A percentile compares a stretch with the other conserved stretches of the same genome.
Conservation (phyloP, 2,888 invertebrate genomes). For the Drosophila macrospina region DNA sequence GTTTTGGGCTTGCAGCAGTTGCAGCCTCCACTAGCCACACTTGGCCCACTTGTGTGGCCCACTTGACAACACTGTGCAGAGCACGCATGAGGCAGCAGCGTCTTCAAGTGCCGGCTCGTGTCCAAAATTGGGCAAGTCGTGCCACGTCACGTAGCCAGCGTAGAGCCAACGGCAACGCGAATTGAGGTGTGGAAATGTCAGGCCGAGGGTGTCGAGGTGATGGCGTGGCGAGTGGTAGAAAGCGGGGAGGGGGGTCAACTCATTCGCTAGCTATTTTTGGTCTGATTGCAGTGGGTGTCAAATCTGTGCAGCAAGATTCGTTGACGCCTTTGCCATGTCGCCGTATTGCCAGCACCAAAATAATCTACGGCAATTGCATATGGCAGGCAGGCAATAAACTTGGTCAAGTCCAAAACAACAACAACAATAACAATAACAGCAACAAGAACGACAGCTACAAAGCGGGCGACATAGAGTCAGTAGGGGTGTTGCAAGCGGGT, state of each 20-base stretch:
- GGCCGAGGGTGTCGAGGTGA: neutral
- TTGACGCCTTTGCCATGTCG: constrained; percentile 66
- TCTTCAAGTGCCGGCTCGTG: constrained; percentile 59
- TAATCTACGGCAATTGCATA: constrained; percentile 81
- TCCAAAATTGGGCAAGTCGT: constrained; percentile 70
- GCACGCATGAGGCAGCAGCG: constrained; percentile 22
- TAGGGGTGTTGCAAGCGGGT: neutral
- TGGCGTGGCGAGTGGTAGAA: too few species aligned
- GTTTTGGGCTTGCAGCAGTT: constrained; percentile 12
- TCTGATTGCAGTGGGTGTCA: constrained; percentile 47
- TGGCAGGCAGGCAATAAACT: constrained; percentile 79
- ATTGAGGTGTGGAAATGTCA: neutral
- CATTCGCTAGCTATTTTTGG: constrained; percentile 30
- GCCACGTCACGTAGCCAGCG: constrained; percentile 69
- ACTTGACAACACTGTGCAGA: constrained; percentile 46
- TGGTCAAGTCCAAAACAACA: constrained; percentile 75
- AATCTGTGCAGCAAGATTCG: constrained; percentile 50
- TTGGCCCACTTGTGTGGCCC: constrained; percentile 34
- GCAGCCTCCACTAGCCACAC: constrained; percentile 38
- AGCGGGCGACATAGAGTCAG: neutral
- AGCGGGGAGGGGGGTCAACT: neutral
- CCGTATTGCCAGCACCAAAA: constrained; percentile 47
- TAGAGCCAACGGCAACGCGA: constrained; percentile 14
- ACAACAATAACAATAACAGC: constrained; percentile 24
- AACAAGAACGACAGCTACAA: too few species aligned